Evolutionary conservation across 2,888 invertebrate species (phyloP).

Genomic region (Acronicta aceris): DNA sequence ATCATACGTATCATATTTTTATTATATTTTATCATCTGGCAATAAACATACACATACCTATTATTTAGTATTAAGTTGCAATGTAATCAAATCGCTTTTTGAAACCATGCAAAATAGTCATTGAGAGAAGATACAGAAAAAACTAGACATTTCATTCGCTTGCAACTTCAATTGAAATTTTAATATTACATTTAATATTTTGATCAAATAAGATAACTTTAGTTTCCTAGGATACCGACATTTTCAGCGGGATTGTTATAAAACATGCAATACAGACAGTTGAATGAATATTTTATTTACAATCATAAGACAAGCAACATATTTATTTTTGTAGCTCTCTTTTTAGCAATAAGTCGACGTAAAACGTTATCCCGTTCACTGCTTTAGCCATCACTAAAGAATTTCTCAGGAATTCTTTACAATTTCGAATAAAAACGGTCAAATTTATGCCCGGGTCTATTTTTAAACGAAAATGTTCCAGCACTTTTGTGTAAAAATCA

Average conservation of each 20-base stretch:
- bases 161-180: conserved; percentile 2
- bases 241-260: conserved; percentile 15
- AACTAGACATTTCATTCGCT: neutral
- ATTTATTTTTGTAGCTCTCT: too few species aligned
- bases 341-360: conserved; percentile 11
- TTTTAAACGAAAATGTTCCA: conserved; percentile 39
- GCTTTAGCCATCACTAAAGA: neutral
- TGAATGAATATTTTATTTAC: conserved; percentile 4
- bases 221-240: conserved; percentile 21
- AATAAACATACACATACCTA: conserved; percentile 25
- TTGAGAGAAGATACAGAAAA: neutral
- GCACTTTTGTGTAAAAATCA: conserved; percentile 34
- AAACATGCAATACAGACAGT: conserved; percentile 7
- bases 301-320: conserved; percentile 3
- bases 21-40: conserved; percentile 35
- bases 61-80: conserved; percentile 28
- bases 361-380: conserved; percentile 6
- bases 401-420: conserved; percentile 4
- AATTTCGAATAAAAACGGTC: conserved; percentile 16
- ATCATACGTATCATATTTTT: too few species aligned
- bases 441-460: conserved; percentile 20
- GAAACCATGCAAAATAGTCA: neutral
- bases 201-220: conserved; percentile 25
- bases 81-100: conserved; percentile 12
- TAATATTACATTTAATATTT: conserved; percentile 23